A percentile compares a stretch with the other conserved stretches of the same genome.
phyloP scores from a whole-genome alignment of 2,113 vertebrate species.

The Notechis scutatus region DNA sequence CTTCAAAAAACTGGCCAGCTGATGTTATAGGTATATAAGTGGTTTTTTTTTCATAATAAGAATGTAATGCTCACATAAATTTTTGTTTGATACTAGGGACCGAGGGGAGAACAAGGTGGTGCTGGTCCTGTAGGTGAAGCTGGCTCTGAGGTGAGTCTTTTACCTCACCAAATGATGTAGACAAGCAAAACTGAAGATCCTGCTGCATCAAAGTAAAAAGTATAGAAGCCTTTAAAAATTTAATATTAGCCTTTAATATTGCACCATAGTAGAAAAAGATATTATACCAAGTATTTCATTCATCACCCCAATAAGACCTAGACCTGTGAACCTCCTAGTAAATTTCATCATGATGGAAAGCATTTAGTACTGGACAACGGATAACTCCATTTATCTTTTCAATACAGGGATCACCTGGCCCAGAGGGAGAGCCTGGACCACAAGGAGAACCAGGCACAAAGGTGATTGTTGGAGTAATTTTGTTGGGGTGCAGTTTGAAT shows the following conservation, averaged over 20 bases:
- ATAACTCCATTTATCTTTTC: conserved; percentile 24
- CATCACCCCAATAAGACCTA: not conserved
- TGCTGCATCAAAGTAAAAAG: not conserved
- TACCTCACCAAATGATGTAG: not conserved
- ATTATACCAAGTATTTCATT: not conserved
- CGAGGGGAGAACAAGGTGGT: conserved; percentile 84
- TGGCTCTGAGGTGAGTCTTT: conserved; percentile 81
- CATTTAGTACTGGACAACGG: not conserved
- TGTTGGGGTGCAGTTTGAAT: not conserved
- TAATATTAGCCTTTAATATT: not conserved
- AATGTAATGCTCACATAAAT: conserved; percentile 43
- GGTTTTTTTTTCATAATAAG: not conserved
- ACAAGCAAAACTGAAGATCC: not conserved
- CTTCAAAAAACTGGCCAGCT: not conserved
- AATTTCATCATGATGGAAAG: conserved; percentile 9
- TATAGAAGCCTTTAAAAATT: not conserved
- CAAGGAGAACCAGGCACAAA: conserved; percentile 85
- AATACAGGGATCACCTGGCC: conserved; percentile 82
- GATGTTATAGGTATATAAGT: not conserved
- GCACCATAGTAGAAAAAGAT: too few relatives aligned
- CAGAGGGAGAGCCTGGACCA: conserved; percentile 84
- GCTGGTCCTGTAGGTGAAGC: conserved; percentile 83
- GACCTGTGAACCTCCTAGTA: not conserved
- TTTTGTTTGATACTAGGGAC: conserved; percentile 76
- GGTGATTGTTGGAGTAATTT: conserved; percentile 65